A percentile compares a stretch with the other conserved stretches of the same genome.
phyloP scores from a whole-genome alignment of 1,140 invertebrate genomes.

The Lineus longissimus region DNA sequence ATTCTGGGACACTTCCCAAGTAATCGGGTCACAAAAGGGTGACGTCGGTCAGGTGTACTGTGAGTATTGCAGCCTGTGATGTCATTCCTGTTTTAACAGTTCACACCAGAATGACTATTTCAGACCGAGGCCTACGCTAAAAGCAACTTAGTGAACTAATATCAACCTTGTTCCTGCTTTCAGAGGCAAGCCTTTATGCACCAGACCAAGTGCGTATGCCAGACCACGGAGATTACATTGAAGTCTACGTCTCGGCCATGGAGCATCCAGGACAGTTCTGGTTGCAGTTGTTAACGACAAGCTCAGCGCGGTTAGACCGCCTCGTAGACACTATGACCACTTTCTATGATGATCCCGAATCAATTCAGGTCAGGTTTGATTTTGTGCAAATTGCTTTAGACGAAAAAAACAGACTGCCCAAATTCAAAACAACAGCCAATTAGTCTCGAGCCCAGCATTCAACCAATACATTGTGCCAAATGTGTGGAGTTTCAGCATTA shows the following conservation, averaged over 20 bases:
- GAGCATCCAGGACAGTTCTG: slow-evolving; percentile 76
- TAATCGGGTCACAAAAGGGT: too few relatives aligned
- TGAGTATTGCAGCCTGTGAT: too few relatives aligned
- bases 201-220: background rate
- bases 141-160: slow-evolving; percentile 9
- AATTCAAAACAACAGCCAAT: too few relatives aligned
- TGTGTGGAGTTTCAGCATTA: too few relatives aligned
- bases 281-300: slow-evolving; percentile 72
- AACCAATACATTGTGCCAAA: too few relatives aligned
- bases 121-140: too few relatives aligned
- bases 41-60: too few relatives aligned
- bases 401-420: too few relatives aligned
- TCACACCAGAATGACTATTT: too few relatives aligned
- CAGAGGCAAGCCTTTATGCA: background rate
- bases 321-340: slow-evolving; percentile 73
- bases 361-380: background rate
- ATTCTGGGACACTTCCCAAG: too few relatives aligned
- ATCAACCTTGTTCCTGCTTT: background rate
- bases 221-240: slow-evolving; percentile 55
- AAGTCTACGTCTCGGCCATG: slow-evolving; percentile 78
- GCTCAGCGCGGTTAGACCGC: slow-evolving; percentile 67
- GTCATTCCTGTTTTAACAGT: too few relatives aligned
- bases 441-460: too few relatives aligned
- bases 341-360: slow-evolving; percentile 60
- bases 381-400: slow-evolving; percentile 9